Evolutionary conservation across 1,140 invertebrate genomes (phyloP), one percentile per base, ranked within the genome.

Genomic region (Papilio helenus): DNA sequence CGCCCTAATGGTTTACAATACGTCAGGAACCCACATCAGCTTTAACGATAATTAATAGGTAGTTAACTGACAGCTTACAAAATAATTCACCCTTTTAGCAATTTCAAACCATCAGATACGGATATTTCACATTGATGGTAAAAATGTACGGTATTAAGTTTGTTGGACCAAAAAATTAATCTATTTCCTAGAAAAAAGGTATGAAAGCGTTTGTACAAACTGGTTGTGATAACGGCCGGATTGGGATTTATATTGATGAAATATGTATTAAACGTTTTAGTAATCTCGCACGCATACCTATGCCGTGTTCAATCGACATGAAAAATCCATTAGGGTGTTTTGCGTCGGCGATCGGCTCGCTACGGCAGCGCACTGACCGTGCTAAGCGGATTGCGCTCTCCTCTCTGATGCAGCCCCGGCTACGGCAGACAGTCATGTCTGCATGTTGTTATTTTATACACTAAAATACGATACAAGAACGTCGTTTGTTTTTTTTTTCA

Each of bases 271-370:
- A 83, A 78, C 82, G 80, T 85, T 86, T 85, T 83, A 81, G 88
- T 90, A 90, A 90, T 90, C 87, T 87, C 82, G 80, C 80, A 87
- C 81, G 82, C 82, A 88, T 84, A 88, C 86, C 87, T 90, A 88
- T 87, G 84, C 85, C 86, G 82, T 89, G 90, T 91, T 91, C 89
- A 93, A 92, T 94, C 90, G 91, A 94, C 93, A 94, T 92, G 93
- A 94, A 94, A 94, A 94, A 93, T 90, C 92, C 92, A 94, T 94
- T 94, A 93, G 88, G 89, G 88, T 90, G 89, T 87, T 90, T 90
- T 89, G 87, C 85, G 85, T 79, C 79, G 83, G 83, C 82, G 84
- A 79, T 58, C 71, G 79, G 83, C 83, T 79, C 83, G 89, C 82
- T 81, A 76, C 86, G 87, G 86, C 88, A 87, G 81, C 86, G 86